Conservation (phyloP, 2,113 vertebrate genomes). For the Emydura subglobosa region DNA sequence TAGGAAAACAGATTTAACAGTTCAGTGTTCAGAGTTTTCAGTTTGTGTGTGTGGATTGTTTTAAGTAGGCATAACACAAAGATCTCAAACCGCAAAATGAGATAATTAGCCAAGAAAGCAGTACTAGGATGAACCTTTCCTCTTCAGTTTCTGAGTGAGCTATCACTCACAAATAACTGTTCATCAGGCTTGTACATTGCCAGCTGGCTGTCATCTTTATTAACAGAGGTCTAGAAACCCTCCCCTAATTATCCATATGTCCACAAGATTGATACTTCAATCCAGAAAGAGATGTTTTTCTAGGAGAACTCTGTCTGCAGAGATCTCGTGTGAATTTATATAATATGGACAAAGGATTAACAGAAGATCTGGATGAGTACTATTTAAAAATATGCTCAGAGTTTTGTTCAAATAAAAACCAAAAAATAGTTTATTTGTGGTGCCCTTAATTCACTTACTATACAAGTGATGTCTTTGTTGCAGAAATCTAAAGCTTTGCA, state of each 20-base stretch:
- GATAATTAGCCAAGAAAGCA: rapidly evolving
- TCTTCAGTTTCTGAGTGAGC: not conserved
- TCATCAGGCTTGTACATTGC: rapidly evolving
- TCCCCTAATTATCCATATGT: rapidly evolving
- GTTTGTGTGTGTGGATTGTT: not conserved
- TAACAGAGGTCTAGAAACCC: too few species aligned
- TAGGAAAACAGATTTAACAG: not conserved
- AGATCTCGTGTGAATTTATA: not conserved
- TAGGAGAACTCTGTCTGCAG: not conserved
- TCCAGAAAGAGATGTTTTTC: not conserved
- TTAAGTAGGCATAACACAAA: rapidly evolving
- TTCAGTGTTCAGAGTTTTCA: not conserved
- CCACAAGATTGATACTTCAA: too few species aligned
- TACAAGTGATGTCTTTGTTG: not conserved
- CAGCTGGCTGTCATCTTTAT: rapidly evolving
- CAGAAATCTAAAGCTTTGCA: not conserved
- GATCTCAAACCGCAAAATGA: not conserved
- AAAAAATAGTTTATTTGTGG: rapidly evolving
- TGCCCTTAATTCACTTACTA: not conserved
- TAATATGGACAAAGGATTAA: not conserved
- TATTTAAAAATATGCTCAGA: not conserved
- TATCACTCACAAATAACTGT: rapidly evolving
- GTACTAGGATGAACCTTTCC: rapidly evolving
- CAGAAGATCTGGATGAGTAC: not conserved
- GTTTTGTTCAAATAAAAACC: not conserved